Evolutionary conservation across 2,113 vertebrate genomes (phyloP).

Genomic region (Anthoscopus minutus): DNA sequence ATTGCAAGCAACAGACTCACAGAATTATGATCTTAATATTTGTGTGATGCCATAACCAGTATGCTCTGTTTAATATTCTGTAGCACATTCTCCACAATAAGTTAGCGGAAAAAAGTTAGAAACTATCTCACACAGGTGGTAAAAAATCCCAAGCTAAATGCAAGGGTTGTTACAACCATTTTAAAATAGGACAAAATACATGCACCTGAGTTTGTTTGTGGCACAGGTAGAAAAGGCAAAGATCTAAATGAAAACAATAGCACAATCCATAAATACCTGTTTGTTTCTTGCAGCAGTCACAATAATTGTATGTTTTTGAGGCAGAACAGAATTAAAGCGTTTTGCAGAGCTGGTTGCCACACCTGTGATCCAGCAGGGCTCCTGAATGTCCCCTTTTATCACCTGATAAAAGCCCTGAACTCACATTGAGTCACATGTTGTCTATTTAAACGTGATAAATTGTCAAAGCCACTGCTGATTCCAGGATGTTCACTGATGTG

Average conservation of each 20-base stretch:
- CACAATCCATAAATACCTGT: not conserved
- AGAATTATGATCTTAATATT: not conserved
- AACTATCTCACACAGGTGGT: not conserved
- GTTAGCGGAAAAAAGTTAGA: not conserved
- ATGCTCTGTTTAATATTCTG: not conserved
- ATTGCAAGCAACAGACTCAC: not conserved
- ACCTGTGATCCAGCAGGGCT: not conserved
- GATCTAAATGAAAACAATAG: not conserved
- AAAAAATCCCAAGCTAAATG: not conserved
- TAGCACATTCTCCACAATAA: not conserved
- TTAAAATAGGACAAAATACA: not conserved
- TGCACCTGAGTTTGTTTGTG: not conserved
- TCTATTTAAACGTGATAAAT: not conserved
- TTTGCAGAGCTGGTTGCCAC: not conserved
- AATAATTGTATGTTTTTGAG: not conserved
- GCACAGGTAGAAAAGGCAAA: not conserved
- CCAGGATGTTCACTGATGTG: not conserved
- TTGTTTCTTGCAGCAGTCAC: not conserved
- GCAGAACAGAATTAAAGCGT: not conserved
- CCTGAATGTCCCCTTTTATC: not conserved
- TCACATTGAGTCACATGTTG: not conserved
- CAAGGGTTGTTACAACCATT: not conserved
- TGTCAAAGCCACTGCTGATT: not conserved
- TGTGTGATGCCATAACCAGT: not conserved
- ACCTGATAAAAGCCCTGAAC: not conserved